Base-by-base conservation (phyloP, 2,888 invertebrate species). In the Chalcis sispes region DNA sequence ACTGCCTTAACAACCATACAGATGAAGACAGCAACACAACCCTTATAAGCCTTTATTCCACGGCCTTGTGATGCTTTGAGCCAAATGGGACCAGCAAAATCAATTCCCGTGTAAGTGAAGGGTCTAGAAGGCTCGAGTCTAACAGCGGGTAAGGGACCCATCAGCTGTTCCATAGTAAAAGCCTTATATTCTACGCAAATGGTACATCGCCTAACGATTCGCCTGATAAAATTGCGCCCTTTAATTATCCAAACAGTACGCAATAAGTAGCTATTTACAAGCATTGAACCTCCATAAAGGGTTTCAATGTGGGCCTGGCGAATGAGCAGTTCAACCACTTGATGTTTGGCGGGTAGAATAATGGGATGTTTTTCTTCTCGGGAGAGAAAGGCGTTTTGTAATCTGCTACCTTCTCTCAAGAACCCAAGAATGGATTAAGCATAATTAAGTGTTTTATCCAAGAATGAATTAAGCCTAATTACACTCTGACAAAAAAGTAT, bases 111-210 rank as follows among this genome's bases (percentile, higher is more conserved):
- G 15, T 4, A 15, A 7, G 42, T 25, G 8, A 88, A 88, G 0
- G 78, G 52, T 1, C 74, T 40, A 1, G 59, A 18, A 10, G 79
- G 76, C 1, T 52, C 72, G 4, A 85, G 70, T 66, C 88, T 71
- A 2, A 83, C 81, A 1, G 42, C 7, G 1, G 88, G 87, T 0
- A 88, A 79, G n/a, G 83, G 74, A 0, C 84, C 82, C 85, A 86
- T 87, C 46, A 10, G n/a, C 46, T 85, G 83, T 1, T 56, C 32
- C 27, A 76, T 74, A 0, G 79, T 27, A 10, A 56, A 18, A 1
- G 81, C 81, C 2, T 80, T 74, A 10, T 80, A 18, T 0, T 46
- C 40, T 8, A n/a, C 15, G 52, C 72, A 72, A 0, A 0, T 10
- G 15, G 46, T 4, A 40, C 62, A 71, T 15, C 36, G 18, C 1